Percentiles rank a stretch among this genome's conserved stretches.
phyloP scores from a whole-genome alignment of 2,888 invertebrate genomes.

The Acrobasis suavella region DNA sequence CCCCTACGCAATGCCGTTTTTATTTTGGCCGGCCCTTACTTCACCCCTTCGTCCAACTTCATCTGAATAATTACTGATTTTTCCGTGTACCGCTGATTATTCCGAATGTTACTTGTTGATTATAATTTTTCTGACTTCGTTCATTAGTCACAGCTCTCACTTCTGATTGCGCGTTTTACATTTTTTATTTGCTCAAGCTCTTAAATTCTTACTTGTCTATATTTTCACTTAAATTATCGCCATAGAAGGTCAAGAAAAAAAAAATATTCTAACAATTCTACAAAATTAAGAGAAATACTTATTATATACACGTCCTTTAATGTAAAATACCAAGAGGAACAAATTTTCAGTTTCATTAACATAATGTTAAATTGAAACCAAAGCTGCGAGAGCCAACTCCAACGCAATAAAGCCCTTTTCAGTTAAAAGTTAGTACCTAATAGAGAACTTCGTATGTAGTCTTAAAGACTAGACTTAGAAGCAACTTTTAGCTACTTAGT shows the following conservation, averaged over 20 bases:
- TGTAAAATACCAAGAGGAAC: too few relatives aligned
- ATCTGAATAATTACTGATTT: conserved; percentile 83
- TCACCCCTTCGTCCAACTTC: conserved; percentile 81
- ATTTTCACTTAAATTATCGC: not conserved
- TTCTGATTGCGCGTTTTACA: conserved; percentile 49
- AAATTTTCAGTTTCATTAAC: too few relatives aligned
- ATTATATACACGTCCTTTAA: too few relatives aligned
- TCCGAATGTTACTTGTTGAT: conserved; percentile 82
- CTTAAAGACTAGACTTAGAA: too few relatives aligned
- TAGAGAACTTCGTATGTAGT: too few relatives aligned
- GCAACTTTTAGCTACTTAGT: too few relatives aligned
- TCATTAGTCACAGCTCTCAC: conserved; percentile 60
- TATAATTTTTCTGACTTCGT: conserved; percentile 75
- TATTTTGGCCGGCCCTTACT: conserved; percentile 81
- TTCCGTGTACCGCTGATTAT: conserved; percentile 83
- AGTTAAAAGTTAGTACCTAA: too few relatives aligned
- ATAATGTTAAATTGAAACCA: too few relatives aligned
- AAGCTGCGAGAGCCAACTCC: too few relatives aligned
- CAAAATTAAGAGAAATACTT: too few relatives aligned
- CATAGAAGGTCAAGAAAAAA: not conserved
- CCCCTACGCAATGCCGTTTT: conserved; percentile 82
- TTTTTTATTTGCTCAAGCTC: conserved; percentile 29
- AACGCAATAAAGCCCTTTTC: too few relatives aligned
- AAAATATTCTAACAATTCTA: too few relatives aligned
- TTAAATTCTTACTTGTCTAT: not conserved